phyloP scores from a whole-genome alignment of 1,140 invertebrate genomes.

The Bombus polaris region DNA sequence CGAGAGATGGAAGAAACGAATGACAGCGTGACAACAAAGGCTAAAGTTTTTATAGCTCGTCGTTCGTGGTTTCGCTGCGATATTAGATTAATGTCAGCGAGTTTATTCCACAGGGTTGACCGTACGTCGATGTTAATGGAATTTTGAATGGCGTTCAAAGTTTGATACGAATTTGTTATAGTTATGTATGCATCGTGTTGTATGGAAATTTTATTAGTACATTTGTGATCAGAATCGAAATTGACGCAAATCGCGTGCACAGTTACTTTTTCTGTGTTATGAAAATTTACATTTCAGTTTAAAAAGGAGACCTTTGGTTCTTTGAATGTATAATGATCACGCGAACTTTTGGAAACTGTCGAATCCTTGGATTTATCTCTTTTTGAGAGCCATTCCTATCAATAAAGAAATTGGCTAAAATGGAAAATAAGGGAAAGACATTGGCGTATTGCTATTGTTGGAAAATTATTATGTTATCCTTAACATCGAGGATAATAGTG shows the following conservation, averaged over 20 bases:
- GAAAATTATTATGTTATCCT: no score
- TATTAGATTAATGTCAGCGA: background rate
- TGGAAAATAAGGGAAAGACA: no score
- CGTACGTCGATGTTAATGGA: background rate
- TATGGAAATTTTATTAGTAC: background rate
- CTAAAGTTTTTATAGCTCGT: conserved; percentile 5
- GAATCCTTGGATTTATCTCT: no score
- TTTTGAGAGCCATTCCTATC: no score
- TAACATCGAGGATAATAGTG: no score
- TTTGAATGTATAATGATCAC: no score
- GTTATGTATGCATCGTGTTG: background rate
- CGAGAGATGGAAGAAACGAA: background rate
- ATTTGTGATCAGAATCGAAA: no score
- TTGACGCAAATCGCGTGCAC: no score
- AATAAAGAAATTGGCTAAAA: no score
- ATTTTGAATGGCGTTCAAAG: background rate
- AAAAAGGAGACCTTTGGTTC: no score
- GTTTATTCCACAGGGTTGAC: background rate
- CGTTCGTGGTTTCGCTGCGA: background rate
- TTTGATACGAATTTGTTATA: background rate
- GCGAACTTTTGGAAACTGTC: no score
- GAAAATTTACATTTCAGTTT: background rate
- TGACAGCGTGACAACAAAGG: background rate
- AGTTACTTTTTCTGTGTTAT: background rate
- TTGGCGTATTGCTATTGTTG: no score